Evolutionary conservation across 1,140 invertebrate genomes (phyloP).

Genomic region (Calycopis cecrops): DNA sequence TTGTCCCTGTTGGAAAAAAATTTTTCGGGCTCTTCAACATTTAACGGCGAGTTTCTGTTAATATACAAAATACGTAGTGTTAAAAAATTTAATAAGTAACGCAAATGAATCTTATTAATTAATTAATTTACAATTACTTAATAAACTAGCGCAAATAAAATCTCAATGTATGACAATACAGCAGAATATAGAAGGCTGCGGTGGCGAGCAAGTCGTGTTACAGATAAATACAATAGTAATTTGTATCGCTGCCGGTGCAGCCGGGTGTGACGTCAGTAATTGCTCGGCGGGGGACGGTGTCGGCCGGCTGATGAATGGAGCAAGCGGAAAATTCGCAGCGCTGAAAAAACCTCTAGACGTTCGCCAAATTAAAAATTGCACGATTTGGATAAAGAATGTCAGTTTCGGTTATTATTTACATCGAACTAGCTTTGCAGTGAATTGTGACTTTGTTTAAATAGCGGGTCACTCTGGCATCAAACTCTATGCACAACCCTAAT

Average conservation of each 20-base stretch:
- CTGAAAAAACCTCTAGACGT: conserved; percentile 41
- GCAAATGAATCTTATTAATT: too few relatives aligned
- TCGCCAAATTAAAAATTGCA: conserved; percentile 42
- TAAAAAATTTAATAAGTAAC: too few relatives aligned
- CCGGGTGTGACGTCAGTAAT: conserved; percentile 52
- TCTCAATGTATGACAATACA: too few relatives aligned
- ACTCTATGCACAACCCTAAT: background rate
- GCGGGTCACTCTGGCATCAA: background rate
- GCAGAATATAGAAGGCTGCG: too few relatives aligned
- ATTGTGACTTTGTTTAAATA: background rate
- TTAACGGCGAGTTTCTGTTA: too few relatives aligned
- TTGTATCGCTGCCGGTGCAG: conserved; percentile 26
- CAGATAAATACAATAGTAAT: conserved; percentile 34
- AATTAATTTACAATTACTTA: too few relatives aligned
- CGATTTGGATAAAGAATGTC: background rate
- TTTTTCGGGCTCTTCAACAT: too few relatives aligned
- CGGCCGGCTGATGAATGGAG: conserved; percentile 51
- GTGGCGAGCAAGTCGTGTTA: background rate
- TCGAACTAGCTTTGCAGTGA: background rate
- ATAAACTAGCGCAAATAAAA: too few relatives aligned
- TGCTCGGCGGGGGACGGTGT: conserved; percentile 39
- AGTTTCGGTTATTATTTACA: background rate
- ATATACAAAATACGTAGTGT: too few relatives aligned
- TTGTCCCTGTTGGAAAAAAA: too few relatives aligned
- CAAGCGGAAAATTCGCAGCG: conserved; percentile 37